Conservation (phyloP, 2,113 vertebrate species). For the Muscicapa adusta region DNA sequence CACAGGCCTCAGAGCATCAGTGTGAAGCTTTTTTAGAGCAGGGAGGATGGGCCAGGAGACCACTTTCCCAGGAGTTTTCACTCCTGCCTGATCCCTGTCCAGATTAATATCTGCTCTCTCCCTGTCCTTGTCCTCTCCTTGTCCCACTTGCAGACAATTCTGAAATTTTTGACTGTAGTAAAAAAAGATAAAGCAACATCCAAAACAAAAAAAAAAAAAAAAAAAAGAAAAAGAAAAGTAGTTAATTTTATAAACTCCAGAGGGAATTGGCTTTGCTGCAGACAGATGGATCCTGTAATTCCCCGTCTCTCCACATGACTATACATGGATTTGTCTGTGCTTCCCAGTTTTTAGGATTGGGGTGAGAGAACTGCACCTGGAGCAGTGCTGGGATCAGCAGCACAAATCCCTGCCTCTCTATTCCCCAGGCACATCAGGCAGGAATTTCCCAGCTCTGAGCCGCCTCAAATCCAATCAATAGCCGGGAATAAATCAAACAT, state of each 20-base stretch:
- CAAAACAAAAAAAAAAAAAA: no score
- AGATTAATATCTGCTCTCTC: background rate
- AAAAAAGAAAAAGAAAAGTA: background rate
- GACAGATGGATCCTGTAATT: background rate
- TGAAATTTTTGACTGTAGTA: background rate
- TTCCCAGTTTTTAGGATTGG: background rate
- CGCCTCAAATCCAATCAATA: background rate
- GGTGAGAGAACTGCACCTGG: background rate
- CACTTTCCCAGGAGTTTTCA: background rate
- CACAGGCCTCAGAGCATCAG: background rate
- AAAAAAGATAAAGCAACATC: background rate
- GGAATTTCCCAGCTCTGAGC: background rate
- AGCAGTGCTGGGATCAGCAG: background rate
- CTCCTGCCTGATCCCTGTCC: background rate
- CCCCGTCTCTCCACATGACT: background rate
- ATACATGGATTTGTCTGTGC: conserved; percentile 2
- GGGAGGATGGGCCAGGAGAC: background rate
- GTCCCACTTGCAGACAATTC: background rate
- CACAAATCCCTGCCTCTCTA: background rate
- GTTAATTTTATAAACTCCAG: background rate
- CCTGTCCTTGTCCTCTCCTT: background rate
- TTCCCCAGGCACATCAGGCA: background rate
- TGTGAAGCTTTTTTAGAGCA: background rate
- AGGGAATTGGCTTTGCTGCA: conserved; percentile 36
- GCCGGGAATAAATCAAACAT: background rate